Percentiles rank a stretch among this genome's conserved stretches.
phyloP scores from a whole-genome alignment of 1,140 invertebrate species.

The Neodiprion pinetum region DNA sequence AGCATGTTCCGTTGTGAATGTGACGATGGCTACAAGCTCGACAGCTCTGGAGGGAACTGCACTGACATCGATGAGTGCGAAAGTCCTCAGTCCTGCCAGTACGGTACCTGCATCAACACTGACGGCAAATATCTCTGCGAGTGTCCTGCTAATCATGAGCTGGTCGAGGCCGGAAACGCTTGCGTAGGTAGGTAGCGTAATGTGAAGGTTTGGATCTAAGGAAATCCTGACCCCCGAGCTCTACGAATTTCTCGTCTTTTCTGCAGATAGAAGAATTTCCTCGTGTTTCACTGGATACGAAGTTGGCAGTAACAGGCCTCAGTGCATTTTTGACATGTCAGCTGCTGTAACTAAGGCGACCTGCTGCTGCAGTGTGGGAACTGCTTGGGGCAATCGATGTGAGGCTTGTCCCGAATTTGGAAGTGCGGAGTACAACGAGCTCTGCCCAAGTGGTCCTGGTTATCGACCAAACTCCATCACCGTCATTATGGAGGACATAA shows the following conservation, averaged over 20 bases:
- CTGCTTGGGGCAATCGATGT: slow-evolving; percentile 84
- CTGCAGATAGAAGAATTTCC: slow-evolving; percentile 78
- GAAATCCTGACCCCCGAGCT: not conserved
- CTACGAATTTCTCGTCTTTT: slow-evolving; percentile 20
- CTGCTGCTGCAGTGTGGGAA: slow-evolving; percentile 87
- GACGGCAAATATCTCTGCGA: slow-evolving; percentile 83
- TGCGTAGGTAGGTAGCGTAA: slow-evolving; percentile 68
- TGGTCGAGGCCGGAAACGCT: slow-evolving; percentile 71
- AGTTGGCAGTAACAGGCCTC: slow-evolving; percentile 39
- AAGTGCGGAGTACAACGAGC: slow-evolving; percentile 74
- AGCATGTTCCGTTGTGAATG: slow-evolving; percentile 89
- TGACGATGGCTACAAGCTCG: slow-evolving; percentile 83
- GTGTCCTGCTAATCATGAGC: slow-evolving; percentile 75
- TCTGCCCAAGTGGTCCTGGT: slow-evolving; percentile 85
- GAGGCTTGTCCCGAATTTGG: slow-evolving; percentile 78
- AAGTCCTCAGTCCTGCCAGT: slow-evolving; percentile 75
- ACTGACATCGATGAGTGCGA: slow-evolving; percentile 88
- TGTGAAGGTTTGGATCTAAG: not conserved
- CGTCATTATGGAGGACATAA: slow-evolving; percentile 81
- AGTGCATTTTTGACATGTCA: slow-evolving; percentile 51
- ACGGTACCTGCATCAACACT: slow-evolving; percentile 83
- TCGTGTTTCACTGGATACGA: slow-evolving; percentile 70
- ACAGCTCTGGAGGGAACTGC: slow-evolving; percentile 76
- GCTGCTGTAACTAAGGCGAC: slow-evolving; percentile 74
- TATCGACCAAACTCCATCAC: slow-evolving; percentile 84